These are phyloP conservation scores for Malacoraja senta DNA, from an alignment of 2,797 vertebrate genomes.

Conservation along the genomic window DNA sequence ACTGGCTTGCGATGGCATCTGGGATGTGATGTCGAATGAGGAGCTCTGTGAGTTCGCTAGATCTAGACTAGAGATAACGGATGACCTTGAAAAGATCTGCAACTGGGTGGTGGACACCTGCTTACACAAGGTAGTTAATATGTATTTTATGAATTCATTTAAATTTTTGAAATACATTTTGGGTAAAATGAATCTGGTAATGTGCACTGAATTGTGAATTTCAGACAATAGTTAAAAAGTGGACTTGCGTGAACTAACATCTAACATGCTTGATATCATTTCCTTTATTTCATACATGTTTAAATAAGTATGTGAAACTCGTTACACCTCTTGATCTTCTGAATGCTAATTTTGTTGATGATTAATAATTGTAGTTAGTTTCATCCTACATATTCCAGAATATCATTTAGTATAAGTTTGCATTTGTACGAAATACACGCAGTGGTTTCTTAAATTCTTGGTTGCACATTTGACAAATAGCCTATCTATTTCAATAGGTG, in stretches of 20 bases:
- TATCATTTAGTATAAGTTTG: too few relatives aligned
- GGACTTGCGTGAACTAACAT: background rate
- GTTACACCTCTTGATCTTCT: background rate
- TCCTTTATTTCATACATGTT: background rate
- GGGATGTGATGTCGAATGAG: conserved; percentile 99
- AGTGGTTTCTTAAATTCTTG: background rate
- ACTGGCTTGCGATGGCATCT: conserved; percentile 95
- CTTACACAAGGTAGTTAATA: conserved; percentile 87
- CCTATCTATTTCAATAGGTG: background rate
- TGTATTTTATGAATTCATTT: conserved; percentile 9
- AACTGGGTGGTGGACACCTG: conserved; percentile 98
- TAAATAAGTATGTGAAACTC: background rate
- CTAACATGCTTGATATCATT: background rate
- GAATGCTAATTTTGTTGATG: background rate
- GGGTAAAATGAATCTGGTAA: background rate
- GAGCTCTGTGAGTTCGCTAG: conserved; percentile 94
- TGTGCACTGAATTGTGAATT: background rate
- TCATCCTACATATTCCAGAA: background rate
- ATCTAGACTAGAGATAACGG: conserved; percentile 85
- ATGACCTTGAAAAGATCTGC: conserved; percentile 94
- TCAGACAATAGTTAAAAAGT: background rate
- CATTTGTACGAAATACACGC: background rate
- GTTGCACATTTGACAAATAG: background rate
- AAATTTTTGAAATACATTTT: background rate
- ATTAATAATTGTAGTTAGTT: background rate